A percentile compares a stretch with the other conserved stretches of the same genome.
phyloP scores from a whole-genome alignment of 2,797 vertebrate species.

The Echeneis naucrates region DNA sequence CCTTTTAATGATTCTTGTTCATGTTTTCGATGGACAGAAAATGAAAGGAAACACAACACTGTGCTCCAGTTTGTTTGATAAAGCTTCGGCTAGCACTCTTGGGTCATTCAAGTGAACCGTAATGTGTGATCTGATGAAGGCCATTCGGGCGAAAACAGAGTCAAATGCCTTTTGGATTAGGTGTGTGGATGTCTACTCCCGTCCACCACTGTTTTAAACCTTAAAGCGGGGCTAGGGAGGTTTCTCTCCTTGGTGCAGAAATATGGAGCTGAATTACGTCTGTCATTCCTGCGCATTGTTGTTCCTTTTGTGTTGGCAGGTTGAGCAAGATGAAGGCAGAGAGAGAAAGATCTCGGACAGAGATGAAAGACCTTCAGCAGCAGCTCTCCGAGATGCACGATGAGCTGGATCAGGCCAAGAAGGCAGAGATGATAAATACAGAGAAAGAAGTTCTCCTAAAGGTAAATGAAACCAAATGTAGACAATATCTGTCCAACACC shows the following conservation, averaged over 20 bases:
- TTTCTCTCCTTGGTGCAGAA: not conserved
- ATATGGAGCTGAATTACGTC: not conserved
- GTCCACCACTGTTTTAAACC: not conserved
- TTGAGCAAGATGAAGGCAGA: conserved; percentile 92
- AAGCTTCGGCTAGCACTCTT: conserved; percentile 22
- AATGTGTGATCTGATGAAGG: conserved; percentile 37
- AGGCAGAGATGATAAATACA: conserved; percentile 76
- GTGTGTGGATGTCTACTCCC: conserved; percentile 25
- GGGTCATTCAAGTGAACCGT: conserved; percentile 47
- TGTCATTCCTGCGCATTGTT: not conserved
- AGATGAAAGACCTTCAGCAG: conserved; percentile 95
- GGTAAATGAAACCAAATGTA: conserved; percentile 79
- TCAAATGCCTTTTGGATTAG: conserved; percentile 44
- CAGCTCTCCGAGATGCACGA: conserved; percentile 99
- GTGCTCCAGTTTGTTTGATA: conserved; percentile 1
- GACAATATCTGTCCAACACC: conserved; percentile 8
- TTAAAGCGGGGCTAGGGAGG: not conserved
- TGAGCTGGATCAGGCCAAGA: conserved; percentile 91
- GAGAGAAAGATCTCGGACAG: conserved; percentile 88
- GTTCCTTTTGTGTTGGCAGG: conserved; percentile 71
- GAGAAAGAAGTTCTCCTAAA: conserved; percentile 90
- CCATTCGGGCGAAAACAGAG: conserved; percentile 23
- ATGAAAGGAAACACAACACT: not conserved
- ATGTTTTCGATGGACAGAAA: not conserved
- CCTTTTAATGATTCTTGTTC: not conserved